Percentiles rank a stretch among this genome's conserved stretches.
Conservation (phyloP, 2,797 vertebrate genomes). For the Amniataba percoides region DNA sequence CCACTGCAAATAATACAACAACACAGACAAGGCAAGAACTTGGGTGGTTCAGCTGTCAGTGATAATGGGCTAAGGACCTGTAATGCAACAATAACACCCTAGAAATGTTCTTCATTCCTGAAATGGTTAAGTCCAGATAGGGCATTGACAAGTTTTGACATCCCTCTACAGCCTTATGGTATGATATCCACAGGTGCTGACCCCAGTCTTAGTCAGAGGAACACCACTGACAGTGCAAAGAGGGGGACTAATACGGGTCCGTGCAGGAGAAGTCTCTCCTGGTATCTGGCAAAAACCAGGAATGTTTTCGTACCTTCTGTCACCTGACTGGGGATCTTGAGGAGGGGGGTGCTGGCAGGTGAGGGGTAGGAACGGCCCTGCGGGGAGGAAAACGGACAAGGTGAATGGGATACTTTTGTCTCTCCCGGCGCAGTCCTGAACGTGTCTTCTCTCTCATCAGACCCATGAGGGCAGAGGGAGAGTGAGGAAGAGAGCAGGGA, state of each 20-base stretch:
- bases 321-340: conserved; percentile 70
- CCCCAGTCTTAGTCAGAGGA: conserved; percentile 58
- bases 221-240: conserved; percentile 45
- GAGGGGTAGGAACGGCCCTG: conserved; percentile 59
- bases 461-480: conserved; percentile 66
- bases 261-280: conserved; percentile 51
- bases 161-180: conserved; percentile 43
- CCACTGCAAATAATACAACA: conserved; percentile 7
- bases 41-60: conserved; percentile 49
- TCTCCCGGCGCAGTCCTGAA: conserved; percentile 57
- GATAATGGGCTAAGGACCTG: conserved; percentile 39
- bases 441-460: conserved; percentile 64
- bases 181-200: conserved; percentile 76
- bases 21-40: conserved; percentile 19
- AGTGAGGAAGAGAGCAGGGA: conserved; percentile 55
- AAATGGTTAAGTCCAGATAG: conserved; percentile 15
- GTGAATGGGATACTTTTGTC: conserved; percentile 73
- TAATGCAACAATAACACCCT: conserved; percentile 46
- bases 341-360: conserved; percentile 34
- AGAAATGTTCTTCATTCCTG: conserved; percentile 55
- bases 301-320: conserved; percentile 77
- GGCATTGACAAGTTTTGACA: conserved; percentile 72
- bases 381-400: conserved; percentile 53
- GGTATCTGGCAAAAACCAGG: conserved; percentile 45
- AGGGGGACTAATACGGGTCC: conserved; percentile 53